phyloP scores from a whole-genome alignment of 2,888 invertebrate genomes.

The Pilophorus perplexus region DNA sequence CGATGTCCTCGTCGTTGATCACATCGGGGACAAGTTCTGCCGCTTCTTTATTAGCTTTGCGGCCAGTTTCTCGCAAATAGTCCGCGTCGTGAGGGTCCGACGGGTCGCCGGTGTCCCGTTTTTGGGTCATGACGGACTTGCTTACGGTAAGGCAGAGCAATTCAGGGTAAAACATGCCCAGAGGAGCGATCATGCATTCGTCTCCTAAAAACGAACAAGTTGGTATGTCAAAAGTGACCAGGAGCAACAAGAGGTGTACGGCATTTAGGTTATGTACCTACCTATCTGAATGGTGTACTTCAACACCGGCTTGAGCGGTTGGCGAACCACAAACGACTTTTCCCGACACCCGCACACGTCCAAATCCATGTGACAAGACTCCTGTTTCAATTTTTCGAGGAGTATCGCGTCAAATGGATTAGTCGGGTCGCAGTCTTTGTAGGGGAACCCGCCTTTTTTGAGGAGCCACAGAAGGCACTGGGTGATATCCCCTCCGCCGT shows the following conservation, averaged over 20 bases:
- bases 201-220: too few species aligned
- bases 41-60: constrained; percentile 62
- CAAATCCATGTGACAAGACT: constrained; percentile 86
- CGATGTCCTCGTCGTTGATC: constrained; percentile 42
- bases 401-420: constrained; percentile 71
- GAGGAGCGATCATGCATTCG: constrained; percentile 86
- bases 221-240: constrained; percentile 61
- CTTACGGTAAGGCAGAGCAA: constrained; percentile 78
- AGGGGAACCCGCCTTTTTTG: constrained; percentile 86
- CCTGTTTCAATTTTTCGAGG: constrained; percentile 80
- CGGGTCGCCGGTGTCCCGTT: constrained; percentile 69
- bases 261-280: too few species aligned
- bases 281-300: constrained; percentile 69
- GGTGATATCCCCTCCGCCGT: constrained; percentile 73
- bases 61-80: constrained; percentile 62
- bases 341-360: constrained; percentile 86
- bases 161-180: constrained; percentile 85
- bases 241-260: neutral
- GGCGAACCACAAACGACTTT: constrained; percentile 71
- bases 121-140: constrained; percentile 71
- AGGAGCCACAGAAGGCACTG: constrained; percentile 85
- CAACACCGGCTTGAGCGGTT: constrained; percentile 65
- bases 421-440: constrained; percentile 72
- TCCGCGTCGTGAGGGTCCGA: constrained; percentile 93
- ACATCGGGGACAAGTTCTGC: constrained; percentile 55